Conservation (phyloP, 2,113 vertebrate genomes). For the Etheostoma cragini region DNA sequence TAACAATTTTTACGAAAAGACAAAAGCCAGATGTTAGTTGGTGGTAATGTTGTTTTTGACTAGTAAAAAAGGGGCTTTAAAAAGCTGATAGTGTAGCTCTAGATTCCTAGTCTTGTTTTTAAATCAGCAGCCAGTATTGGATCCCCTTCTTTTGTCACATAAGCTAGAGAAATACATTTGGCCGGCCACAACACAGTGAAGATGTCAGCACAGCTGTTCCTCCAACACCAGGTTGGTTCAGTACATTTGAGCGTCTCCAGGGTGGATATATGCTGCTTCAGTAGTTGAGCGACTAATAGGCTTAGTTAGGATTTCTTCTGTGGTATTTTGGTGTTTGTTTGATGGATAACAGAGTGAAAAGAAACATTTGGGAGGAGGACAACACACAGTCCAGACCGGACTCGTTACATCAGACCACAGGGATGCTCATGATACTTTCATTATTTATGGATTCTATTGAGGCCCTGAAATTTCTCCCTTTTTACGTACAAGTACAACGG, state of each 20-base stretch:
- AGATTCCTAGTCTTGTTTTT: background rate
- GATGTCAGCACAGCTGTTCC: background rate
- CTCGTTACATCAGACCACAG: background rate
- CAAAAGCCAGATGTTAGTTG: no score
- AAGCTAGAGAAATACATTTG: background rate
- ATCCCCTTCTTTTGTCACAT: background rate
- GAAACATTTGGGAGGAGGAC: background rate
- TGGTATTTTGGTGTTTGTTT: background rate
- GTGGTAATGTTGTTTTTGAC: no score
- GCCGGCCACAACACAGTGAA: background rate
- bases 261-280: background rate
- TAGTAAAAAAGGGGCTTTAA: no score
- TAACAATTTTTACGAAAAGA: no score
- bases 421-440: background rate
- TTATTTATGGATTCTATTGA: constrained; percentile 1
- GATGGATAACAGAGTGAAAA: background rate
- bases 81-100: background rate
- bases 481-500: background rate
- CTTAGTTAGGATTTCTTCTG: background rate
- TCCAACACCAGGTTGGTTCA: background rate
- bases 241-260: constrained; percentile 6
- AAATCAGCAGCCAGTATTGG: background rate
- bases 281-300: background rate
- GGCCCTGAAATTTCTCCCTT: background rate
- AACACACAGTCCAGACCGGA: background rate